Evolutionary conservation across 2,113 vertebrate species (phyloP).

Genomic region (Indri indri): DNA sequence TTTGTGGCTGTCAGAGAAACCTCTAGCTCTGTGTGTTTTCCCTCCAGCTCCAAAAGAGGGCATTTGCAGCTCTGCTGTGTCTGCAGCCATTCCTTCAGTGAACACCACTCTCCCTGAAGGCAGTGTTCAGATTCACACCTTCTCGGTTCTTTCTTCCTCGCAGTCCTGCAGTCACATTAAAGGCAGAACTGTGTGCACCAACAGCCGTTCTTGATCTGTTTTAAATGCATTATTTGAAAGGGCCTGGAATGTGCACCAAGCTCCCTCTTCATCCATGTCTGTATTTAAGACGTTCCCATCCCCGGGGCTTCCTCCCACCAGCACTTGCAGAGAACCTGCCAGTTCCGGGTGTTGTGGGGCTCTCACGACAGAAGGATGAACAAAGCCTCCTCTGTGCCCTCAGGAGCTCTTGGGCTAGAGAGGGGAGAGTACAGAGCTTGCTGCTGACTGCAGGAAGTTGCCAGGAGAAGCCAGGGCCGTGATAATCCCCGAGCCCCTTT

Average conservation of each 20-base stretch:
- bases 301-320: background rate
- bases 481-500: background rate
- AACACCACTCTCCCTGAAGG: background rate
- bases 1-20: background rate
- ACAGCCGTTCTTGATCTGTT: accelerated
- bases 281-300: background rate
- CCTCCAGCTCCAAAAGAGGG: background rate
- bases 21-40: background rate
- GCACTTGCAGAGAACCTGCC: background rate
- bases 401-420: no score
- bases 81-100: accelerated
- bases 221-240: background rate
- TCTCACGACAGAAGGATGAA: background rate
- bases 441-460: background rate
- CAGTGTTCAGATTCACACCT: background rate
- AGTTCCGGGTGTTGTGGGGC: background rate
- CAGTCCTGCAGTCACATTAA: background rate
- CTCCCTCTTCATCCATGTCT: background rate
- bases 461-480: background rate
- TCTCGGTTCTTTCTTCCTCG: background rate
- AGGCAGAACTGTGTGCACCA: background rate
- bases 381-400: background rate
- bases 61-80: accelerated
- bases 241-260: background rate
- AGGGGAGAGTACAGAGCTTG: background rate